Base-by-base conservation (phyloP, 2,797 vertebrate species). In the Crocodylus rhombifer region DNA sequence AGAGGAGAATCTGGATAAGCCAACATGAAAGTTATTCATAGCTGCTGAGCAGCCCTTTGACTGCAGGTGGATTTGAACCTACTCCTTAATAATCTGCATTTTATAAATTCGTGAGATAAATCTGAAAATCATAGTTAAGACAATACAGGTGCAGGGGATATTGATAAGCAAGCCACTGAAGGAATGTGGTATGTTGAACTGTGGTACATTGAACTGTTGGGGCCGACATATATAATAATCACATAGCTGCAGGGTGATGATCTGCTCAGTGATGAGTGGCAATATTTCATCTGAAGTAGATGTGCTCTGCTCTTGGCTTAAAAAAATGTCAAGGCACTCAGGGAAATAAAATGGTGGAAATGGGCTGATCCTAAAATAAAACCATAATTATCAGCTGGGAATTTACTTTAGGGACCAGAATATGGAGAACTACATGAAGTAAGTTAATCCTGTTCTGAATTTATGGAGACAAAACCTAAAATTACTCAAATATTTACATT, bases 401-500 rank as follows among this genome's bases (percentile, higher is more conserved):
- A 33, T 87, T 95, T 91, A 89, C 89, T 63, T 4, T 61, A 1
- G 14, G 90, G 94, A 95, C 84, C 86, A 87, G 92, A 92, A 89
- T 82, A 87, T 6, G 93, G 77, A 84, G 93, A 96, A 88, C 92
- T 85, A 65, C 28, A 73, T 69, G 92, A 95, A 92, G 56, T 33
- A 51, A 91, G 82, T 17, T 33, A 86, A 51, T 92, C 93, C 91
- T 92, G 88, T 92, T 95, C 83, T 86, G 81, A 93, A 91, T 87
- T 33, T 64, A 86, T 93, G 80, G 89, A 93, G 91, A 96, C 90
- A 89, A 74, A 97, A 94, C 91, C 93, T 91, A 84, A 96, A 97
- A 97, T 97, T 92, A 96, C 93, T 95, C 80, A 96, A 93, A 97
- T 97, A 97, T 97, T 97, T 97, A 95, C 96, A 56, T 96, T 95